Evolutionary conservation across 2,113 vertebrate species (phyloP), one percentile per base, ranked within the genome.

Genomic region (Myrmecobius fasciatus): DNA sequence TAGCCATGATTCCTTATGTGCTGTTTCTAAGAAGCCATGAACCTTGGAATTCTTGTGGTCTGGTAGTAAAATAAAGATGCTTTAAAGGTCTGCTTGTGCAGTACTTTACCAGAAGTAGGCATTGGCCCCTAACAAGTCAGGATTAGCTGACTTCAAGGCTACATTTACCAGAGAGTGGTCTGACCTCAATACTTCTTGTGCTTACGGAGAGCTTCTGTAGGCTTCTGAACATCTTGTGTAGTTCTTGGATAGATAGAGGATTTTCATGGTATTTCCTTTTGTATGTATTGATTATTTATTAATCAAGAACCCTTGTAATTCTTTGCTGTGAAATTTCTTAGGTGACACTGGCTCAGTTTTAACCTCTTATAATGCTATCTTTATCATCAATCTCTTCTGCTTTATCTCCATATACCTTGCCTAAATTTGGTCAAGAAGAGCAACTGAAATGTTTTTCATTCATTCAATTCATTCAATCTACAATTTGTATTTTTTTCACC

Each of bases 21-120:
- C 94, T 94, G n/a, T 12, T 48, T 83, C 8, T 3, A 52, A 90
- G 96, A n/a, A 91, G n/a, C 52, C 90, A 51, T 93, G 17, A 31
- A 92, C 31, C 47, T 96, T 94, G 90, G 51, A 10, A 97, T 53
- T 67, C 46, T 12, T 43, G 53, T 89, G 91, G 0, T 22, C 46
- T 28, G 43, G 47, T 54, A 53, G 2, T 89, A 53, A 28, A 91
- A 83, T 26, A 31, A 25, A 95, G 9, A 95, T 48, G 20, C 3
- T 90, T 51, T 48, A 46, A 95, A 43, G 36, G 1, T 75, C 36
- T 75, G 4, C 31, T 75, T 75, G 12, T 20, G 36, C 4, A n/a
- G 36, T 75, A 75, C 17, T 20, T 20, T 75, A n/a, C 14, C 14
- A 75, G 20, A 7, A 83, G 6, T 20, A 24, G 7, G 20, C 20